A percentile compares a stretch with the other conserved stretches of the same genome.
Conservation (phyloP, 2,113 vertebrate species). For the Gallinago paraguaiae region DNA sequence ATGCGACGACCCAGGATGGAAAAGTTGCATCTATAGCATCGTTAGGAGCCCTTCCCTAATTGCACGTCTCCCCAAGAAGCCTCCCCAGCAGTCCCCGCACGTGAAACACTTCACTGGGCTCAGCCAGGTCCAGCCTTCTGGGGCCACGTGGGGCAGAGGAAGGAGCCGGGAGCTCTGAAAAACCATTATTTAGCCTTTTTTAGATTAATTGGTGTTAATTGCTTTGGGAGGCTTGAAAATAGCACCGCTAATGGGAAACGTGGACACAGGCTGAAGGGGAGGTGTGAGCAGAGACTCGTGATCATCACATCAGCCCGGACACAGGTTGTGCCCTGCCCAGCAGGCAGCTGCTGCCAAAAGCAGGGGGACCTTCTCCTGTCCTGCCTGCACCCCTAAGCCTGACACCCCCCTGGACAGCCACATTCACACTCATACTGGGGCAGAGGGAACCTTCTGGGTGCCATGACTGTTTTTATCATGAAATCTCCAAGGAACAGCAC, state of each 20-base stretch:
- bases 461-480: rapidly evolving
- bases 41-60: neutral
- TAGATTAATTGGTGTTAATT: constrained; percentile 36
- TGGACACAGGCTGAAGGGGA: neutral
- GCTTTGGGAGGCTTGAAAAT: constrained; percentile 36
- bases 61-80: neutral
- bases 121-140: neutral
- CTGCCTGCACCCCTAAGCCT: neutral
- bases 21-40: neutral
- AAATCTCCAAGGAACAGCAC: neutral
- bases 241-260: neutral
- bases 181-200: neutral
- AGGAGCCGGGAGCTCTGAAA: neutral
- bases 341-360: neutral
- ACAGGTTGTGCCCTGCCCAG: neutral
- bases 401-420: neutral
- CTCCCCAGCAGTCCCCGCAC: neutral
- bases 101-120: rapidly evolving
- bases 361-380: neutral
- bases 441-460: neutral
- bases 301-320: neutral
- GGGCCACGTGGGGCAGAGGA: neutral
- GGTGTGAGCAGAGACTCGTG: neutral
- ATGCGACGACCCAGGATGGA: neutral
- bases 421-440: neutral